Evolutionary conservation across 1,140 invertebrate genomes (phyloP), one percentile per base, ranked within the genome.

Genomic region (Pachyrhynchus sulphureomaculatus): DNA sequence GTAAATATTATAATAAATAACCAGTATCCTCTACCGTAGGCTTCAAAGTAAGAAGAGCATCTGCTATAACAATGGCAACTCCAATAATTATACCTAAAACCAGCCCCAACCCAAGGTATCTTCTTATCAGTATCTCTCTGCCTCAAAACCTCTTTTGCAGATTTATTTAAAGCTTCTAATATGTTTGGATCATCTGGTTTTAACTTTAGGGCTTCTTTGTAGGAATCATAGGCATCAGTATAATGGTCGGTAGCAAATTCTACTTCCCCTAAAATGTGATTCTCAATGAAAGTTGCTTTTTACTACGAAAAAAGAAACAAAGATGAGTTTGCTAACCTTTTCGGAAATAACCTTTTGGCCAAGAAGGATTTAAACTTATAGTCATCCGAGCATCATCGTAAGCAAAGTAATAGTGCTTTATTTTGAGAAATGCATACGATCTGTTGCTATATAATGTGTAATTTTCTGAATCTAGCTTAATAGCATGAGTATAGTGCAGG

Each of bases 261-360:
- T 9, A 91, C 86, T 79, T 92, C 89, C 23, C 51, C 63, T 62
- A 47, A 13, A 37, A 37, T 4, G 5, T 32, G 12, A 17, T 5
- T 44, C 13, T 44, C 15, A 18, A 44, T 44, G 8, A 44, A 32
- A 32, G 29, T 32, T 6, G 29, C 17, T 39, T 5, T 13, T 5
- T 39, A 15, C n/a, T 45, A 18, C 9, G 17, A 20, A 10, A 18
- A 6, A 23, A 24, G 4, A 6, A 4, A 21, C 5, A 9, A 13
- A 20, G 36, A 8, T 6, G 41, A 20, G 8, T 37, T 23, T 20
- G 9, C 24, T 45, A 23, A 34, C 84, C 90, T 74, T 88, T 86
- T 49, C 90, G 80, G 77, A 87, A 91, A 76, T 90, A 91, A 13
- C 89, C 89, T 88, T 92, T 93, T 10, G 87, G 84, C 89, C 90